Conservation (phyloP, 2,888 invertebrate species). For the Drosophila stalkeri region DNA sequence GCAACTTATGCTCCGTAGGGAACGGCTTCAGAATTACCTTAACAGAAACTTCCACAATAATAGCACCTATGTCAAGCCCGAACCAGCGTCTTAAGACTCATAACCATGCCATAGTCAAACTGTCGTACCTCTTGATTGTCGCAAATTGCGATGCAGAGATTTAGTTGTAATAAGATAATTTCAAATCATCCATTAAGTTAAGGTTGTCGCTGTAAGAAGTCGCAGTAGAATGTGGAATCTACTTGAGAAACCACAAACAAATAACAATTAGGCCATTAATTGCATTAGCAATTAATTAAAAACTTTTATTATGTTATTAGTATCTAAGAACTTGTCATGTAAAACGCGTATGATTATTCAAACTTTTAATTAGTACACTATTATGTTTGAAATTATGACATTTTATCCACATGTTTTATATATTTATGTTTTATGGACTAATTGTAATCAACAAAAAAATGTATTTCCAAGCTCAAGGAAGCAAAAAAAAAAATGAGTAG, state of each 20-base stretch:
- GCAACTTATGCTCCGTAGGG: background rate
- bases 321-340: constrained; percentile 35
- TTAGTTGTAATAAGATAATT: constrained; percentile 33
- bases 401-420: constrained; percentile 50
- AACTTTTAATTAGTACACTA: constrained; percentile 43
- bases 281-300: constrained; percentile 27
- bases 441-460: constrained; percentile 50
- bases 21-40: constrained; percentile 22
- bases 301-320: constrained; percentile 32
- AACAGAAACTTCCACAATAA: constrained; percentile 27
- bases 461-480: constrained; percentile 18
- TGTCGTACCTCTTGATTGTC: constrained; percentile 58
- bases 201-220: constrained; percentile 60
- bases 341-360: constrained; percentile 16
- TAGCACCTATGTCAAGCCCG: constrained; percentile 64
- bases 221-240: constrained; percentile 40
- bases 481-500: constrained; percentile 5
- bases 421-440: constrained; percentile 53
- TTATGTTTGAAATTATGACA: constrained; percentile 63
- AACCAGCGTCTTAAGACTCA: constrained; percentile 58
- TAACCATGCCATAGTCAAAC: constrained; percentile 59
- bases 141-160: constrained; percentile 59
- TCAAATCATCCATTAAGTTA: constrained; percentile 43
- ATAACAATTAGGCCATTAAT: constrained; percentile 30
- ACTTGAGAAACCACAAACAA: constrained; percentile 37